Percentiles rank a stretch among this genome's conserved stretches.
These are phyloP conservation scores for Dromius quadrimaculatus DNA, from an alignment of 2,888 invertebrate genomes.

Conservation along the genomic window DNA sequence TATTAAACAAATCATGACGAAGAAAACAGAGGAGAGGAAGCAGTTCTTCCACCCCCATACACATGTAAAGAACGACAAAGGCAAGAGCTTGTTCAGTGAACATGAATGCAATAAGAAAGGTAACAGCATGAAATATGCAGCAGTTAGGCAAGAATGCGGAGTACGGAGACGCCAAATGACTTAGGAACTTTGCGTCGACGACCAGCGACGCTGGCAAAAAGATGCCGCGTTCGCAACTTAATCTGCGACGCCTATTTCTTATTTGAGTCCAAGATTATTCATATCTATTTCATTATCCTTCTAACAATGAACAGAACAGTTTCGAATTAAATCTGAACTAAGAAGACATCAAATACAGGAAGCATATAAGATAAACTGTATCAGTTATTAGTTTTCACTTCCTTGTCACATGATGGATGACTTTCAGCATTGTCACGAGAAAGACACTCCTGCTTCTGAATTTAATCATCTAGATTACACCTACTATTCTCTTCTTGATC, in stretches of 20 bases:
- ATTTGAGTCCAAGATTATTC: not conserved
- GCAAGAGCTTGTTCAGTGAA: slow-evolving; percentile 40
- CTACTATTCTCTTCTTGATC: too few relatives aligned
- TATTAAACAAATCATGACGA: slow-evolving; percentile 48
- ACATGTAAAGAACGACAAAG: slow-evolving; percentile 23
- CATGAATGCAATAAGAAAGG: slow-evolving; percentile 50
- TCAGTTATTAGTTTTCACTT: too few relatives aligned
- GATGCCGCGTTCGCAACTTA: slow-evolving; percentile 11
- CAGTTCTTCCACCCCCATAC: slow-evolving; percentile 24
- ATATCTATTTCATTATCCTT: too few relatives aligned
- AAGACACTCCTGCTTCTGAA: too few relatives aligned
- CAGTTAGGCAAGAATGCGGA: slow-evolving; percentile 46
- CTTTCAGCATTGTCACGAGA: too few relatives aligned
- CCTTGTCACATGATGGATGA: too few relatives aligned
- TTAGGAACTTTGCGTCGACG: not conserved
- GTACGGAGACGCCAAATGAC: slow-evolving; percentile 3
- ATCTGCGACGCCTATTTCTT: slow-evolving; percentile 2
- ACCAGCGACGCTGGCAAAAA: slow-evolving; percentile 12
- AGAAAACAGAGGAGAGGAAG: not conserved
- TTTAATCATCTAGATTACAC: too few relatives aligned
- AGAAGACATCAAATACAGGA: too few relatives aligned
- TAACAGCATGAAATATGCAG: slow-evolving; percentile 48
- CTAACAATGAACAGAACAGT: not conserved
- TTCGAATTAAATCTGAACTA: too few relatives aligned
- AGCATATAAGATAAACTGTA: too few relatives aligned